Conservation (phyloP, 92 coral and sea anemone species). For the Anthopleura xanthogrammica region DNA sequence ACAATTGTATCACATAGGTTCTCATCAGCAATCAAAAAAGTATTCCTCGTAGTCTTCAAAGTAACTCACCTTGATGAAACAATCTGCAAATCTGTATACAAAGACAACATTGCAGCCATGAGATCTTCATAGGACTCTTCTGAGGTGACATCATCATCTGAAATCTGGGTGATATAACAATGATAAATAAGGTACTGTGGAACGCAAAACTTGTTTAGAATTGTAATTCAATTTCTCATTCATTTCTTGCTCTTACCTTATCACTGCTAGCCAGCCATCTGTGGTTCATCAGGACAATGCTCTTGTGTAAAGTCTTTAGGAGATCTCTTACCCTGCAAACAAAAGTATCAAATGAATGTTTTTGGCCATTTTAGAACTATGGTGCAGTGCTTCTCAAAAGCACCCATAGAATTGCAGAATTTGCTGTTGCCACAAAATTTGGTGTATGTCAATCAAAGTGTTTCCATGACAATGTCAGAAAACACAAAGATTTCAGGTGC, state of each 20-base stretch:
- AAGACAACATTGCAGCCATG: constrained; percentile 54
- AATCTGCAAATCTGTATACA: constrained; percentile 34
- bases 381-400: too few relatives aligned
- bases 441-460: too few relatives aligned
- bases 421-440: too few relatives aligned
- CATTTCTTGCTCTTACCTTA: not conserved
- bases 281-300: constrained; percentile 18
- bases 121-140: constrained; percentile 40
- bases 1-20: too few relatives aligned
- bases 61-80: not conserved
- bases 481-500: too few relatives aligned
- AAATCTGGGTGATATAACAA: too few relatives aligned
- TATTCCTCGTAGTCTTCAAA: not conserved
- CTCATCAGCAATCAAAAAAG: too few relatives aligned
- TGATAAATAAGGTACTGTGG: too few relatives aligned
- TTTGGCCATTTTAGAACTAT: not conserved
- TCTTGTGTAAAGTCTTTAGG: not conserved
- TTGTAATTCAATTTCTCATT: not conserved
- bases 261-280: constrained; percentile 10
- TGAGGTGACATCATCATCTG: not conserved
- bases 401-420: too few relatives aligned
- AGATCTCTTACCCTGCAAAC: not conserved
- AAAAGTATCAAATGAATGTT: not conserved
- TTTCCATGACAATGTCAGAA: too few relatives aligned
- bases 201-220: not conserved